Percentiles rank a stretch among this genome's conserved stretches.
phyloP scores from a whole-genome alignment of 2,888 invertebrate species.

The Euproctis similis region DNA sequence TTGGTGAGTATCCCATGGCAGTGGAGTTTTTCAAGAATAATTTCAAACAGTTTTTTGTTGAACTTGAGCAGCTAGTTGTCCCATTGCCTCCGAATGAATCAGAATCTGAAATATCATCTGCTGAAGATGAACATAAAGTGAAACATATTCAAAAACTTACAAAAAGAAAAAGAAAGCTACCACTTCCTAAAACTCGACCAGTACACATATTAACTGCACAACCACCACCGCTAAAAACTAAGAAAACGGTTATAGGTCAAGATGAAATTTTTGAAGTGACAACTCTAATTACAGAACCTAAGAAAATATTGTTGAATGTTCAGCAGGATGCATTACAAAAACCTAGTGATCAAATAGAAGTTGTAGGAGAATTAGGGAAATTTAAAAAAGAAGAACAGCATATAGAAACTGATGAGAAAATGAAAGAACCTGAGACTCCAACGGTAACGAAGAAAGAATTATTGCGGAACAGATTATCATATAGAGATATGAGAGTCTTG shows the following conservation, averaged over 20 bases:
- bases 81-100: conserved; percentile 43
- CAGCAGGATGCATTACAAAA: conserved; percentile 53
- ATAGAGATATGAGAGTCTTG: conserved; percentile 81
- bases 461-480: conserved; percentile 79
- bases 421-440: conserved; percentile 39
- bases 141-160: conserved; percentile 33
- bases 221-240: conserved; percentile 38
- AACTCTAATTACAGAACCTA: conserved; percentile 46
- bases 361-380: conserved; percentile 60
- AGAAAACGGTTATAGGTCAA: conserved; percentile 40
- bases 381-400: conserved; percentile 49
- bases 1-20: conserved; percentile 68
- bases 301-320: conserved; percentile 62
- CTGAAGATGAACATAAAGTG: conserved; percentile 40
- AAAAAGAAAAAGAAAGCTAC: conserved; percentile 54
- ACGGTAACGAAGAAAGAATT: conserved; percentile 80
- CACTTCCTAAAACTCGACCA: conserved; percentile 31
- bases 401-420: conserved; percentile 22
- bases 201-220: conserved; percentile 40
- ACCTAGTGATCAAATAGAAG: conserved; percentile 43
- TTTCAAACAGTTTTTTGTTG: conserved; percentile 43
- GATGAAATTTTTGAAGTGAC: conserved; percentile 60
- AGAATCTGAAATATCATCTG: conserved; percentile 65
- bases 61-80: conserved; percentile 25
- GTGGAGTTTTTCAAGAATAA: conserved; percentile 47